Evolutionary conservation across 1,140 invertebrate species (phyloP).

Genomic region (Choristoneura fumiferana): DNA sequence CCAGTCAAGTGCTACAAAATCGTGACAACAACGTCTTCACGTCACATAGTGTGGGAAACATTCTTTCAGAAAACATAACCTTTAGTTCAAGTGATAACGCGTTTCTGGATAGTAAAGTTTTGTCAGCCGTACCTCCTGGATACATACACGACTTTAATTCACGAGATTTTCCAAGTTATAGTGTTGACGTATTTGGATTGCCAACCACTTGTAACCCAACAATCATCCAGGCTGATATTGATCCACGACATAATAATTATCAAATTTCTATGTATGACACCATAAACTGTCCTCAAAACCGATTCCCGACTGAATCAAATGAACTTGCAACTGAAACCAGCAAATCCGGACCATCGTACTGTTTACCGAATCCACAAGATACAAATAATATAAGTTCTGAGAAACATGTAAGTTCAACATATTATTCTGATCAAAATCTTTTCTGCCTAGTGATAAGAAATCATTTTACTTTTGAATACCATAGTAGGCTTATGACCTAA

Average conservation of each 20-base stretch:
- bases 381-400: constrained; percentile 58
- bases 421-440: constrained; percentile 34
- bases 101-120: constrained; percentile 51
- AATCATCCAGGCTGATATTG: constrained; percentile 46
- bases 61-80: constrained; percentile 53
- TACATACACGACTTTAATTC: constrained; percentile 72
- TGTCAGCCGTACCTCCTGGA: constrained; percentile 44
- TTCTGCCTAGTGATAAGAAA: constrained; percentile 18
- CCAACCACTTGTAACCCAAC: constrained; percentile 55
- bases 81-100: constrained; percentile 45
- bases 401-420: constrained; percentile 53
- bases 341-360: too few relatives aligned
- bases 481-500: too few relatives aligned
- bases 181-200: constrained; percentile 72
- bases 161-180: constrained; percentile 72
- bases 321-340: constrained; percentile 51
- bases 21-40: constrained; percentile 37
- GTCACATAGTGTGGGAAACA: constrained; percentile 71
- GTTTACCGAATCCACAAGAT: too few relatives aligned
- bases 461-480: background rate
- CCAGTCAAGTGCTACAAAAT: constrained; percentile 34
- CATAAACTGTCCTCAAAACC: constrained; percentile 56
- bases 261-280: constrained; percentile 63
- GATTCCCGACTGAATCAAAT: constrained; percentile 49
- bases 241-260: constrained; percentile 64